Evolutionary conservation across 2,797 vertebrate species (phyloP).

Genomic region (Triplophysa yarkandensis): DNA sequence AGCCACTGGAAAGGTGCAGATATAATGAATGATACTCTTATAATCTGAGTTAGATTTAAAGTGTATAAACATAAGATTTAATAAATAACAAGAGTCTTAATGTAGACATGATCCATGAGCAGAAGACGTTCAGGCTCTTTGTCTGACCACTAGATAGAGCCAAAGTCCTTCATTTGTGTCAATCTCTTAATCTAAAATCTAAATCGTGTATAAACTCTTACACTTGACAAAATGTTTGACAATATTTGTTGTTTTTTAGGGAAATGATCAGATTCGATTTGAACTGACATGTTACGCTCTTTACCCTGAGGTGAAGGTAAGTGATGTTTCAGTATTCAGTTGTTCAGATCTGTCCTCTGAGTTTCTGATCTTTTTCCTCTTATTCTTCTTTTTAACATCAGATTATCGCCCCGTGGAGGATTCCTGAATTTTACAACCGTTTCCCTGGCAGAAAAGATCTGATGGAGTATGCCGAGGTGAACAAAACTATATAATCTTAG

Average conservation of each 20-base stretch:
- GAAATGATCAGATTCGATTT: conserved; percentile 96
- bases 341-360: not conserved
- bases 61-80: not conserved
- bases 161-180: conserved; percentile 58
- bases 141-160: conserved; percentile 65
- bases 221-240: not conserved
- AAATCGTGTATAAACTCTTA: not conserved
- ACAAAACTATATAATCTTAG: no score
- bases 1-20: conserved; percentile 90
- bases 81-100: not conserved
- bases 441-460: conserved; percentile 88
- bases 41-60: not conserved
- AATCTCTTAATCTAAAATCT: no score
- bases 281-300: conserved; percentile 92
- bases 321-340: not conserved
- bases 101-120: not conserved
- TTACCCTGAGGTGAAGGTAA: conserved; percentile 90
- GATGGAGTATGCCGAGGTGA: conserved; percentile 95
- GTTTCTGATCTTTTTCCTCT: not conserved
- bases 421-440: conserved; percentile 92
- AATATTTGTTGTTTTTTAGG: conserved; percentile 72
- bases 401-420: conserved; percentile 93
- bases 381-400: conserved; percentile 71
- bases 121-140: no score
- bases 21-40: not conserved